These are phyloP conservation scores for Tapirus indicus DNA, from an alignment of 2,797 vertebrate species.

Conservation along the genomic window DNA sequence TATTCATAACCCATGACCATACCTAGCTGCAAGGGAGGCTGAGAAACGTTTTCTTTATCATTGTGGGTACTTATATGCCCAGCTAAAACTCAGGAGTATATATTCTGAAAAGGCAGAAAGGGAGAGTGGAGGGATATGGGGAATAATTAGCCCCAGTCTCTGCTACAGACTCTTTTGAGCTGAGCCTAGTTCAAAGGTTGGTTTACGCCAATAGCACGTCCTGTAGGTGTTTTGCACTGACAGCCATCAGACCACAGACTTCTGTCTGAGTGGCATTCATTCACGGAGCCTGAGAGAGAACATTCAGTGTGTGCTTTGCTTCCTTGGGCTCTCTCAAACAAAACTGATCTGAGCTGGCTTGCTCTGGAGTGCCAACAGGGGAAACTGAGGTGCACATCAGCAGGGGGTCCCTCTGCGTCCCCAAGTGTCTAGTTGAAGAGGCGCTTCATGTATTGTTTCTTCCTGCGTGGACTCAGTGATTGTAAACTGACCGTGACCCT, in stretches of 20 bases:
- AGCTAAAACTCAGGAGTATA: neutral
- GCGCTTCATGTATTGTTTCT: neutral
- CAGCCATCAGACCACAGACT: neutral
- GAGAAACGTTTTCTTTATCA: neutral
- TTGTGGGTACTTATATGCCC: neutral
- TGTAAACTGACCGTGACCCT: neutral
- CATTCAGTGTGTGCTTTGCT: neutral
- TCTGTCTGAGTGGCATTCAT: neutral
- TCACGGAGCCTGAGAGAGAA: neutral
- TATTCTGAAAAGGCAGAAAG: neutral
- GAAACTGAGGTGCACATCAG: fast-evolving
- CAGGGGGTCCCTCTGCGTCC: neutral
- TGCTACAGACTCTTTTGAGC: neutral
- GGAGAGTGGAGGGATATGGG: too few relatives aligned
- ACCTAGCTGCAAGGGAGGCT: neutral
- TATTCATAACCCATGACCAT: neutral
- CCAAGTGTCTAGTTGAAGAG: neutral
- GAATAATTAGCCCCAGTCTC: neutral
- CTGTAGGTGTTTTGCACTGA: neutral
- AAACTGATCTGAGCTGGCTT: neutral
- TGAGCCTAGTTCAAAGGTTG: neutral
- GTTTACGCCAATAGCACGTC: neutral
- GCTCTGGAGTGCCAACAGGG: neutral
- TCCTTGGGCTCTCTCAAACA: neutral
- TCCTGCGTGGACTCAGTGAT: neutral